Percentiles rank a stretch among this genome's conserved stretches.
These are phyloP conservation scores for Loxodonta africana DNA, from an alignment of 2,113 vertebrate species.

Conservation along the genomic window DNA sequence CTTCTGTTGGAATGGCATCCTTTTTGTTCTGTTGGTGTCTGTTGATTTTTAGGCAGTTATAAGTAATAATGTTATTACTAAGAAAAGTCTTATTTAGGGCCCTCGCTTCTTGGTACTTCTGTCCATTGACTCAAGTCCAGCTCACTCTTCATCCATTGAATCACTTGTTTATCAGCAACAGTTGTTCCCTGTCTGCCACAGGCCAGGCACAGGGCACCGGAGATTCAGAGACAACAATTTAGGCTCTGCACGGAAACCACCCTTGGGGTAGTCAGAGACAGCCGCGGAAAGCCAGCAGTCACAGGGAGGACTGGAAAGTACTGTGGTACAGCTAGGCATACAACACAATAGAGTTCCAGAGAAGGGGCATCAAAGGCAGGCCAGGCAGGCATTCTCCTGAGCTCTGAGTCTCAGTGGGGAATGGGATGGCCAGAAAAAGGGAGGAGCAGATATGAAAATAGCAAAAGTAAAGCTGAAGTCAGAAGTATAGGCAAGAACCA, in stretches of 20 bases:
- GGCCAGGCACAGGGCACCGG: not conserved
- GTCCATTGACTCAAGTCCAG: not conserved
- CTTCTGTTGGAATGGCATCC: not conserved
- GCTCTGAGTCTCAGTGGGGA: not conserved
- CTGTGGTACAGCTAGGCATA: fast-evolving
- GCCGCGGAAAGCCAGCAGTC: not conserved
- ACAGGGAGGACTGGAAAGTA: not conserved
- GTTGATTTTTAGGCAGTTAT: not conserved
- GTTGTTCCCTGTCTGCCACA: not conserved
- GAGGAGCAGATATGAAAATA: not conserved
- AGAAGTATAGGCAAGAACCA: not conserved
- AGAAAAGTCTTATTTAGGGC: not conserved
- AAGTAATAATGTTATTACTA: not conserved
- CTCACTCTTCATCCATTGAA: not conserved
- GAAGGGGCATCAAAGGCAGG: not conserved
- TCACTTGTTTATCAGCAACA: not conserved
- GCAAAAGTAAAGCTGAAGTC: not conserved
- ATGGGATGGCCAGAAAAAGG: not conserved
- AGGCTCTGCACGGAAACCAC: not conserved
- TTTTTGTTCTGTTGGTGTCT: fast-evolving
- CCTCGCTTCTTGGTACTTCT: not conserved
- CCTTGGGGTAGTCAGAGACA: not conserved
- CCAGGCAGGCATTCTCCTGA: not conserved
- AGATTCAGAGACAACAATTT: not conserved
- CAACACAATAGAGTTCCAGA: not conserved